phyloP scores from a whole-genome alignment of 1,140 invertebrate genomes.

The Macrobrachium nipponense region DNA sequence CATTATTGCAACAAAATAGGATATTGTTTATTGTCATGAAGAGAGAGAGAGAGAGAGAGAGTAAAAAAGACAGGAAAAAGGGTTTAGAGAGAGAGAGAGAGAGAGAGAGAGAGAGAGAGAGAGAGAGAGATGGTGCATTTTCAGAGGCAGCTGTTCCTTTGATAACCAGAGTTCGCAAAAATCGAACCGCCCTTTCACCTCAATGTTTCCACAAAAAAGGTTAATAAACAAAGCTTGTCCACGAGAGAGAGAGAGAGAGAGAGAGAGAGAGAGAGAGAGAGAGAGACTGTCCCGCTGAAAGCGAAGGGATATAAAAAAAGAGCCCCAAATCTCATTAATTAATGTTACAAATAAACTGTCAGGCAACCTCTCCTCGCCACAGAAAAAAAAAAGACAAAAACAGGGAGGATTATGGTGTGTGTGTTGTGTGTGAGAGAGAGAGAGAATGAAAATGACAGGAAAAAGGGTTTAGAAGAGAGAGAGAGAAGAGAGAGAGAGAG shows the following conservation, averaged over 20 bases:
- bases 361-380: background rate
- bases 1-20: background rate
- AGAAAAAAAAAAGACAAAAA: background rate
- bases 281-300: background rate
- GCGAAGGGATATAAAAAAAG: too few species aligned
- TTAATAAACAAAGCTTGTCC: background rate
- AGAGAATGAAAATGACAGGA: too few species aligned
- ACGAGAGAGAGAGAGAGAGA: too few species aligned
- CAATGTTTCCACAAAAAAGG: background rate
- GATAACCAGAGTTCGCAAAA: background rate
- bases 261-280: conserved; percentile 1
- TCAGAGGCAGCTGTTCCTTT: background rate
- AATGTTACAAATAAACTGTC: too few species aligned
- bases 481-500: conserved; percentile 33
- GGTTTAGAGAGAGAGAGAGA: conserved; percentile 1
- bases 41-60: background rate
- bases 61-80: background rate
- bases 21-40: too few species aligned
- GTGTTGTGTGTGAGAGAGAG: background rate
- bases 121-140: background rate
- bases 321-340: too few species aligned
- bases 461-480: too few species aligned
- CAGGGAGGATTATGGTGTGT: background rate
- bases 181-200: background rate
- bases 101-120: conserved; percentile 7